Base-by-base conservation (phyloP, 1,140 invertebrate species). In the Drosophila ficusphila region DNA sequence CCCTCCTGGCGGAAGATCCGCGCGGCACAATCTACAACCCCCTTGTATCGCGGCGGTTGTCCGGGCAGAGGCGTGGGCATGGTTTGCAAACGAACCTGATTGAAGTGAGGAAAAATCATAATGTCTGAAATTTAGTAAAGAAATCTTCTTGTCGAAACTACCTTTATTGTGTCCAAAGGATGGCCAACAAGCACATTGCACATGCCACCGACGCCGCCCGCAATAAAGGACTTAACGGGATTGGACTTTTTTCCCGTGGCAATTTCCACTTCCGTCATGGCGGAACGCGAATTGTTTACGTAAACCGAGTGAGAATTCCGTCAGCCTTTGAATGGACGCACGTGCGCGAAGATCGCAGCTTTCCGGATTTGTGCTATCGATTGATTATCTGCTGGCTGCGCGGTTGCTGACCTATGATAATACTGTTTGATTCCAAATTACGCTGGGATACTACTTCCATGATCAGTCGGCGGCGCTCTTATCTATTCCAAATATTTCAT, bases 201-300 rank as follows among this genome's bases (percentile, higher is more conserved):
- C 56, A 98, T 94, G 71, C 99, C 99, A 31, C 98, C 99, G 92
- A 99, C 97, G 57, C 99, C 98, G 42, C 99, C 99, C 81, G 98
- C 96, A 5, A 99, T 76, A 89, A 99, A 99, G 92, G 99, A 98
- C 93, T 99, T 99, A 3, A 96, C 81, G 3, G 97, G 97, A 90
- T 95, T 97, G 12, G 94, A 93, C 65, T 93, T 92, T 47, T 93
- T 68, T 11, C 82, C 54, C 1, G 34, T 31, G 39, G 48, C 36
- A 6, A 46, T 18, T 25, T 54, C 39, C 7, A 33, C 18, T 4
- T 23, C 27, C 18, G 52, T 29, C 79, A 83, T 85, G 19, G 12
- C 34, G 23, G 19, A 11, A 7, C 44, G 36, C 14, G 31, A 52
- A 11, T 11, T 53, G 39, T 83, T 83, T 83, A 83, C 81, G 81